Base-by-base conservation (phyloP, 2,797 vertebrate species). In the Gymnothorax javanicus region DNA sequence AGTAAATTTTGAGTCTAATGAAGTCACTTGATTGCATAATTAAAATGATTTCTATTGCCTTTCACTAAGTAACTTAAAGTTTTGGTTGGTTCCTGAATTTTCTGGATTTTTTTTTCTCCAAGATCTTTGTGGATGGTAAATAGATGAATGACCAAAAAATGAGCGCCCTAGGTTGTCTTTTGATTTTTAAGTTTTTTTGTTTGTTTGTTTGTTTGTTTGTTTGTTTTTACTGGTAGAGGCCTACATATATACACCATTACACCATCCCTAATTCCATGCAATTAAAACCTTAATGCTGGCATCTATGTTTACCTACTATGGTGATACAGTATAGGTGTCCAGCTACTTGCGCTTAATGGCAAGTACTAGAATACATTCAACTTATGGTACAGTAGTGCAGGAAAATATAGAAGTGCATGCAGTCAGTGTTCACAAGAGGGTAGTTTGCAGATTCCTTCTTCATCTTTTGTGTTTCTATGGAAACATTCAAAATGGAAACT, bases 401-500 rank as follows among this genome's bases (percentile, higher is more conserved):
- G 71, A 75, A 27, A 77, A 33, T 83, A 27, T 52, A 1, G 11
- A n/a, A 84, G 50, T 25, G 58, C 59, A 54, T 52, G 27, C 52
- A 75, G 71, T 33, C 69, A 85, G 20, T 75, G 2, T 7, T 67
- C 7, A 17, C 50, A 17, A 50, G 25, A 84, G 64, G 25, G 54
- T 64, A 50, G 67, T 85, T 71, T 54, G 8, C 52, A 69, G 84
- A 60, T 85, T 58, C 43, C 25, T 23, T n/a, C 25, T 86, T 52
- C 27, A 73, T 77, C 73, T 52, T 54, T n/a, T 85, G 67, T 73
- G 88, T 90, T 86, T 84, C 88, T 87, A 90, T 88, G 88, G 89
- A 62, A 87, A 90, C 89, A 52, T 81, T 27, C 84, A 23, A 84
- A 58, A 86, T 79, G 81, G 81, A 84, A 86, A 85, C 67, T 73